Percentiles rank a stretch among this genome's conserved stretches.
Conservation (phyloP, 2,797 vertebrate species). For the Poeciliopsis infans region DNA sequence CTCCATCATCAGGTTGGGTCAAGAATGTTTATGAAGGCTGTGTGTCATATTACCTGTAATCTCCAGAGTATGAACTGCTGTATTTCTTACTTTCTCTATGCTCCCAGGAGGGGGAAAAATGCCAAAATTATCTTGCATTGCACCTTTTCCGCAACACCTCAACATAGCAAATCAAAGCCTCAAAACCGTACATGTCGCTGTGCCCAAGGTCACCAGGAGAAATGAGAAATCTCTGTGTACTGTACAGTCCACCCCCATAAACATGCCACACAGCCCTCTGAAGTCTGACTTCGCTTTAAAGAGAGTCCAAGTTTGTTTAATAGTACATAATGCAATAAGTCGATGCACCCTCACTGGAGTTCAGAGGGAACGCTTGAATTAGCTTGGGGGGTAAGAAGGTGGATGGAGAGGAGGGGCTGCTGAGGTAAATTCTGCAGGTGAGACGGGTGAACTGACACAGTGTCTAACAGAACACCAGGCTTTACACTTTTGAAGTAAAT, state of each 20-base stretch:
- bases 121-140: constrained; percentile 83
- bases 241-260: constrained; percentile 73
- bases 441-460: constrained; percentile 30
- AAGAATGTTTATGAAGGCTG: constrained; percentile 82
- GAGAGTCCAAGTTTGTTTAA: constrained; percentile 79
- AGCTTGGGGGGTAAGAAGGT: constrained; percentile 48
- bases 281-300: constrained; percentile 77
- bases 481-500: constrained; percentile 2
- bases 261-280: constrained; percentile 77
- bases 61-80: constrained; percentile 74
- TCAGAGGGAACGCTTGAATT: constrained; percentile 69
- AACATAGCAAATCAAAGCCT: constrained; percentile 83
- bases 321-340: constrained; percentile 72
- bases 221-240: constrained; percentile 80
- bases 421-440: constrained; percentile 53
- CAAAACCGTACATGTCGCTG: constrained; percentile 78
- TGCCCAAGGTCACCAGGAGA: constrained; percentile 82
- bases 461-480: constrained; percentile 11
- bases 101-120: constrained; percentile 80
- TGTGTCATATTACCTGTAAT: constrained; percentile 85
- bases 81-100: constrained; percentile 79
- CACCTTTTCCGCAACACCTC: constrained; percentile 82
- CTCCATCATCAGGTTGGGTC: constrained; percentile 79
- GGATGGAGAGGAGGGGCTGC: constrained; percentile 27
- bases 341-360: constrained; percentile 59